Conservation (phyloP, 2,113 vertebrate species). For the Camelus dromedarius region DNA sequence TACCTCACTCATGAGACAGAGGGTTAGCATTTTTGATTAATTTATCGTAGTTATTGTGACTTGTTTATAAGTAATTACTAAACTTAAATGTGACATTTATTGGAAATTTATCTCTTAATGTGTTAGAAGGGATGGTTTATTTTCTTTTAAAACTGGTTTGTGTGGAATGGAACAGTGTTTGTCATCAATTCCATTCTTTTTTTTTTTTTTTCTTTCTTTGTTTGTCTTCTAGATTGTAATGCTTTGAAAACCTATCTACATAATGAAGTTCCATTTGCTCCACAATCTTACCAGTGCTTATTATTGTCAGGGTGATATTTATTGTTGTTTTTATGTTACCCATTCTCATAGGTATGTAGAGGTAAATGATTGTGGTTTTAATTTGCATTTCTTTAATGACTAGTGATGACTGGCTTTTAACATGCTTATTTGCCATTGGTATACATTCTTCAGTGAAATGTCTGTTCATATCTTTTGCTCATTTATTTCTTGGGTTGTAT, state of each 20-base stretch:
- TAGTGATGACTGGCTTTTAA: not conserved
- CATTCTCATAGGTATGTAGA: not conserved
- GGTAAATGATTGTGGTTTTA: not conserved
- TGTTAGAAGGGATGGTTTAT: not conserved
- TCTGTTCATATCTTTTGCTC: not conserved
- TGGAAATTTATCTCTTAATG: not conserved
- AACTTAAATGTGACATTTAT: not conserved
- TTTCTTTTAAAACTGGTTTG: conserved; percentile 8
- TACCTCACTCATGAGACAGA: not conserved
- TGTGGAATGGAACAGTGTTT: not conserved
- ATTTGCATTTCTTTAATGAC: not conserved
- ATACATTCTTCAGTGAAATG: not conserved
- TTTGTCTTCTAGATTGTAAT: not conserved
- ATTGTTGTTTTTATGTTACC: not conserved
- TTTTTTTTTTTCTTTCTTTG: not conserved
- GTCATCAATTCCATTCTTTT: not conserved
- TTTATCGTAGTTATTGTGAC: not conserved
- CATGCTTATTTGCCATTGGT: not conserved
- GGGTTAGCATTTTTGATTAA: not conserved
- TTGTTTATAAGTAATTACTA: conserved; percentile 15
- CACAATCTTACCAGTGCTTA: not conserved
- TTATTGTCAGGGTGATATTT: not conserved
- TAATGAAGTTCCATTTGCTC: not conserved
- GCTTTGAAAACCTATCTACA: conserved; percentile 23
- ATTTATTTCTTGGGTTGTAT: not conserved